phyloP scores from a whole-genome alignment of 1,140 invertebrate genomes.

The Chymomyza costata region DNA sequence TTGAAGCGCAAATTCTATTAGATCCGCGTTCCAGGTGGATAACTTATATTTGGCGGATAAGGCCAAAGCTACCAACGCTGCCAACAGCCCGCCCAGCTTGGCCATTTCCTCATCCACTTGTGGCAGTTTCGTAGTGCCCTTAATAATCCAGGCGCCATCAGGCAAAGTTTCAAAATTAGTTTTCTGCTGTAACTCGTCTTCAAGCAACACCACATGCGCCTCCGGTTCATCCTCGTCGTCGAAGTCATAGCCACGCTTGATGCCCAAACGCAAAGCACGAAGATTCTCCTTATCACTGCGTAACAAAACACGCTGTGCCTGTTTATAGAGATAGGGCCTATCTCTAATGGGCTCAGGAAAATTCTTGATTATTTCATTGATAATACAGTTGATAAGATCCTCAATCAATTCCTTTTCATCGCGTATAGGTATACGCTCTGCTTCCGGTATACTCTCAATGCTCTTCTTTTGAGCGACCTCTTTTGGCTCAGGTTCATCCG shows the following conservation, averaged over 20 bases:
- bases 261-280: slow-evolving; percentile 45
- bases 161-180: slow-evolving; percentile 56
- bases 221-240: slow-evolving; percentile 31
- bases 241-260: slow-evolving; percentile 58
- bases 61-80: slow-evolving; percentile 45
- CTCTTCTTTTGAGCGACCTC: slow-evolving; percentile 54
- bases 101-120: slow-evolving; percentile 55
- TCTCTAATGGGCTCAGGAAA: slow-evolving; percentile 29
- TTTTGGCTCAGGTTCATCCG: slow-evolving; percentile 28
- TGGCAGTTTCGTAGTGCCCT: slow-evolving; percentile 53
- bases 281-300: slow-evolving; percentile 55
- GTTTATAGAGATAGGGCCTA: slow-evolving; percentile 45
- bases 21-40: slow-evolving; percentile 60
- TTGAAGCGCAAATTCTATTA: slow-evolving; percentile 61
- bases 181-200: slow-evolving; percentile 57
- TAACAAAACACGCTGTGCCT: slow-evolving; percentile 48
- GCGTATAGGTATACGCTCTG: slow-evolving; percentile 47
- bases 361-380: slow-evolving; percentile 47
- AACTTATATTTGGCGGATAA: slow-evolving; percentile 59
- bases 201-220: slow-evolving; percentile 47
- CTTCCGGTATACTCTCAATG: slow-evolving; percentile 60
- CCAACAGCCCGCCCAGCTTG: slow-evolving; percentile 55
- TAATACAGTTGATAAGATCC: slow-evolving; percentile 39
- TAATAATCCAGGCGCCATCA: slow-evolving; percentile 63
- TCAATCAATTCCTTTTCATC: slow-evolving; percentile 44